Base-by-base conservation (phyloP, 2,888 invertebrate species). In the Nasonovia ribisnigri region DNA sequence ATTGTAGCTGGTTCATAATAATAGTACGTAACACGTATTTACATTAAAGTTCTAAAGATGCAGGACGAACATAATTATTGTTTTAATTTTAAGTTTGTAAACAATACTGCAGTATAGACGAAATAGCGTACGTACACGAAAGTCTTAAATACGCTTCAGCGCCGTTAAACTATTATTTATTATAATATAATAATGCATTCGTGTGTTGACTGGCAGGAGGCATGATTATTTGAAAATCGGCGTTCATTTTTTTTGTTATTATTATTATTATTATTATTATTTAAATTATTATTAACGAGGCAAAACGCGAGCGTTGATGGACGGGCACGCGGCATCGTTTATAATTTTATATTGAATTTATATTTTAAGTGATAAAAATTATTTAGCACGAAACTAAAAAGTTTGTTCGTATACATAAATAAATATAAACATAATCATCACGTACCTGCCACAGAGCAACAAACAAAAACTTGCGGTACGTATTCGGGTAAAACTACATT, bases 221-320 rank as follows among this genome's bases (percentile, higher is more conserved):
- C n/a, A 84, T 84, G 84, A 84, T 84, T 84, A 42, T 84, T 42
- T 84, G 20, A 84, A 84, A 43, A 84, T 84, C 67, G 67, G 67
- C 36, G 67, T 67, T 67, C n/a, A 36, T 67, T 67, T 60, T 67
- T 67, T 67, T 67, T 60, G 16, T 84, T 77, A 29, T 84, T 42
- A 26, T 84, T 77, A 29, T 84, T 42, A 26, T 46, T 46, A 46
- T 42, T 84, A 29, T 29, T 51, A 51, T 36, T 88, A 5, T 88
- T 88, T 29, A 57, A 88, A 88, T 88, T 88, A 43, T 89, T 89
- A 60, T 89, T 89, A 89, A 89, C 60, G 89, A 89, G 60, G 89
- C 26, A n/a, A 89, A 89, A 89, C 57, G 60, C 43, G 8, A 43
- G 26, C 57, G 89, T 89, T 89, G 89, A 89, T 46, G 43, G 89